Conservation (phyloP, 1,140 invertebrate species). For the Atopsyche davidsoni region DNA sequence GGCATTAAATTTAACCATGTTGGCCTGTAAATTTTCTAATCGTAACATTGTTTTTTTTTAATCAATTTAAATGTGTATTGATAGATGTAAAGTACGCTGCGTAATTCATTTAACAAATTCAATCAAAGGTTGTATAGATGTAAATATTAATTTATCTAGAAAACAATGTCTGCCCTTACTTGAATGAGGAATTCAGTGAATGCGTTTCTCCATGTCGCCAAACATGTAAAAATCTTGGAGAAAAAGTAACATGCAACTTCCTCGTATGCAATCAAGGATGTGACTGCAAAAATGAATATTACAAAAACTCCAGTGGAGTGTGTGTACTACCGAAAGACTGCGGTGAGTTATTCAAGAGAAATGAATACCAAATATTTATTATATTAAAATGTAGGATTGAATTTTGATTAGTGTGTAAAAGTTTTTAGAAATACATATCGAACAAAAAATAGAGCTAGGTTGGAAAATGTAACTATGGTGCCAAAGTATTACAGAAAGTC, state of each 20-base stretch:
- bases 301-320: not conserved
- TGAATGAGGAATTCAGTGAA: slow-evolving; percentile 7
- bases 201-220: slow-evolving; percentile 18
- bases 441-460: not conserved
- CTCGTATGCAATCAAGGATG: slow-evolving; percentile 17
- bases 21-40: too few species aligned
- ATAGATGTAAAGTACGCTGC: too few species aligned
- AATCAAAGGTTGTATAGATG: too few species aligned
- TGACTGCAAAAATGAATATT: not conserved
- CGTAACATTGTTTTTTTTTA: too few species aligned
- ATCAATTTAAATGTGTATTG: too few species aligned
- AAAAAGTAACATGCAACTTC: slow-evolving; percentile 19
- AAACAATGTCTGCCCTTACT: slow-evolving; percentile 8
- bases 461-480: not conserved
- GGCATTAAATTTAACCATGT: too few species aligned
- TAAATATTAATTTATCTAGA: slow-evolving; percentile 8
- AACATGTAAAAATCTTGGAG: slow-evolving; percentile 8
- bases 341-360: not conserved
- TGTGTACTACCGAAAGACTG: slow-evolving; percentile 1
- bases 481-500: too few species aligned
- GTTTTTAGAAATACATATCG: too few species aligned
- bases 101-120: too few species aligned
- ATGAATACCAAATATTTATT: too few species aligned
- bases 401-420: too few species aligned
- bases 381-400: too few species aligned